Percentiles rank a stretch among this genome's conserved stretches.
phyloP scores from a whole-genome alignment of 1,140 invertebrate species.

The Pemphigus obesinymphae region DNA sequence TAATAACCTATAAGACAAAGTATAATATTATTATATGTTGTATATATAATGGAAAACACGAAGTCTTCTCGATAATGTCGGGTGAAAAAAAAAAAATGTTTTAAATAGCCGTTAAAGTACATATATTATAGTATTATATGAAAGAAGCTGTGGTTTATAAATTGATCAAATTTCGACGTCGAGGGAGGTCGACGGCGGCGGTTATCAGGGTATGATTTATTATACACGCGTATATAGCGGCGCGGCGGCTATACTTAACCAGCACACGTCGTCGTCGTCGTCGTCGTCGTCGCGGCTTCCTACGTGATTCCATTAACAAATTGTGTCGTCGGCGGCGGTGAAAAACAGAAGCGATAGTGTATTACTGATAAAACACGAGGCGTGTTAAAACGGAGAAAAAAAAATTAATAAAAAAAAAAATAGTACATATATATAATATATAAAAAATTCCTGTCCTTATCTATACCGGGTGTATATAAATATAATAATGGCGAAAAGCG shows the following conservation, averaged over 20 bases:
- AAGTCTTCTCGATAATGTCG: too few species aligned
- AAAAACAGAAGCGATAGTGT: conserved; percentile 15
- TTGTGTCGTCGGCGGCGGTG: conserved; percentile 18
- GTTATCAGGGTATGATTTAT: conserved; percentile 31
- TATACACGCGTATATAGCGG: background rate
- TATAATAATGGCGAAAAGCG: conserved; percentile 10
- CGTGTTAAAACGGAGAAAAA: conserved; percentile 16
- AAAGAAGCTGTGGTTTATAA: background rate
- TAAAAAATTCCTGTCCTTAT: conserved; percentile 26
- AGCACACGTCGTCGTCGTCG: conserved; percentile 2
- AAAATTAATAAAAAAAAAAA: background rate
- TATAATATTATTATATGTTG: too few species aligned
- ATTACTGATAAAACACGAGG: conserved; percentile 15
- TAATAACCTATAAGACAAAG: too few species aligned
- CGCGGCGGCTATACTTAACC: conserved; percentile 8
- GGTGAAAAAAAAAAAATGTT: too few species aligned
- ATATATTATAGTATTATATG: too few species aligned
- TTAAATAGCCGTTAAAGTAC: too few species aligned
- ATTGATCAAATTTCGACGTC: conserved; percentile 10
- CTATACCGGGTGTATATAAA: background rate
- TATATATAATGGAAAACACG: too few species aligned
- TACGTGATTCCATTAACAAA: conserved; percentile 40
- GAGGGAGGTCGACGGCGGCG: background rate
- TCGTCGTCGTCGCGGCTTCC: background rate
- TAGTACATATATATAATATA: too few species aligned